A percentile compares a stretch with the other conserved stretches of the same genome.
These are phyloP conservation scores for Eurosta solidaginis DNA, from an alignment of 1,140 invertebrate species.

Conservation along the genomic window DNA sequence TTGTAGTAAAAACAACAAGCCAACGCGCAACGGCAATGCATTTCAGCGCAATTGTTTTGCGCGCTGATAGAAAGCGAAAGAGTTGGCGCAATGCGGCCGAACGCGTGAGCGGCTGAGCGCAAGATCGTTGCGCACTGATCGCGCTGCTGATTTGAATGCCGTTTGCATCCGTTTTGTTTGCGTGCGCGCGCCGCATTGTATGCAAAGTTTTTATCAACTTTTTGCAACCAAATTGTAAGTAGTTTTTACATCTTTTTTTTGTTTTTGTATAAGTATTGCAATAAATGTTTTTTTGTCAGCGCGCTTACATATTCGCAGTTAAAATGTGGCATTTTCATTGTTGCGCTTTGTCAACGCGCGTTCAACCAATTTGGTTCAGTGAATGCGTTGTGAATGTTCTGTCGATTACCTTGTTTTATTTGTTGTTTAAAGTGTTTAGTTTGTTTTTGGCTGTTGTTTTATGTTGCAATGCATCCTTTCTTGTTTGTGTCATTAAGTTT, in stretches of 20 bases:
- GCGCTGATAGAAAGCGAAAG: conserved; percentile 24
- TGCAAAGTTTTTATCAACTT: too few relatives aligned
- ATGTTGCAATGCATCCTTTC: background rate
- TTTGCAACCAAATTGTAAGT: background rate
- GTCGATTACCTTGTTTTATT: too few relatives aligned
- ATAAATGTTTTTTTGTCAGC: background rate
- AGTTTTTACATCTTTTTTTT: background rate
- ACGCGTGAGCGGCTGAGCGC: conserved; percentile 15
- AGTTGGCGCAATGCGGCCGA: background rate
- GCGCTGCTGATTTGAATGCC: conserved; percentile 23
- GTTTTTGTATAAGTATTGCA: background rate
- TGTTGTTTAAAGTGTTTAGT: too few relatives aligned
- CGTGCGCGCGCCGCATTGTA: too few relatives aligned
- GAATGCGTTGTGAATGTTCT: background rate
- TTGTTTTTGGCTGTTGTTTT: background rate
- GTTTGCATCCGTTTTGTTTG: conserved; percentile 18
- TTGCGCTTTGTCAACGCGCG: background rate
- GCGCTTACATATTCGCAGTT: background rate
- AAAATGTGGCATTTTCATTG: conserved; percentile 11
- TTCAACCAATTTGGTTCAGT: background rate
- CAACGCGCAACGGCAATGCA: background rate
- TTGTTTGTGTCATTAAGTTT: background rate
- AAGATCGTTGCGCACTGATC: conserved; percentile 4
- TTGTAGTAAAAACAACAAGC: background rate
- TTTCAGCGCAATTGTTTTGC: background rate